A percentile compares a stretch with the other conserved stretches of the same genome.
phyloP scores from a whole-genome alignment of 2,113 vertebrate species.

The Accipiter cooperii region DNA sequence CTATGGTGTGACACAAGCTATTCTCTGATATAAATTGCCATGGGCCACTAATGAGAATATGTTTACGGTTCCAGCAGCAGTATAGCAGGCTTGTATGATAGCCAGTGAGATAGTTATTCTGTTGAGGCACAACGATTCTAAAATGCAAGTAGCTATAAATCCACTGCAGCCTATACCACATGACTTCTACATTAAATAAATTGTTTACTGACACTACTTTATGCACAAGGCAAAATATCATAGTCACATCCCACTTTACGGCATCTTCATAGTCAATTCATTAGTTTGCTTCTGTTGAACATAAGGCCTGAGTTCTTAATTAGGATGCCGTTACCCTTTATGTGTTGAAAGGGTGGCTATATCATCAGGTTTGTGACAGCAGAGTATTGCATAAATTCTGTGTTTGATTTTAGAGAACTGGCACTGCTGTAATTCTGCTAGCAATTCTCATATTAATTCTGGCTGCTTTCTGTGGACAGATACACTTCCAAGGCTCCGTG shows the following conservation, averaged over 20 bases:
- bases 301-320: conserved; percentile 58
- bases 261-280: conserved; percentile 45
- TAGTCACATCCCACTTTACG: conserved; percentile 25
- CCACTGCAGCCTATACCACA: neutral
- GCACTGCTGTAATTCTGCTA: conserved; percentile 24
- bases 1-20: conserved; percentile 11
- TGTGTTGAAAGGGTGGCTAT: conserved; percentile 44
- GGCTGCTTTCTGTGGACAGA: neutral
- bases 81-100: conserved; percentile 15
- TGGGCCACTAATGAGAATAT: conserved; percentile 58
- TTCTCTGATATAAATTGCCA: conserved; percentile 52
- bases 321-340: conserved; percentile 43
- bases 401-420: conserved; percentile 41
- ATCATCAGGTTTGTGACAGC: conserved; percentile 53
- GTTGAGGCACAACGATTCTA: neutral
- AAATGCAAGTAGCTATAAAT: conserved; percentile 37
- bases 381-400: conserved; percentile 43
- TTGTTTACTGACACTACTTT: conserved; percentile 31
- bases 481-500: neutral
- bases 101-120: conserved; percentile 21
- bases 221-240: conserved; percentile 17
- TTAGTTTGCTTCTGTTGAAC: conserved; percentile 56
- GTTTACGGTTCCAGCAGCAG: conserved; percentile 26
- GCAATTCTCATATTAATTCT: conserved; percentile 12
- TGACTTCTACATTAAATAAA: conserved; percentile 44